phyloP scores from a whole-genome alignment of 92 coral and sea anemone species.

The Siderastrea siderea region DNA sequence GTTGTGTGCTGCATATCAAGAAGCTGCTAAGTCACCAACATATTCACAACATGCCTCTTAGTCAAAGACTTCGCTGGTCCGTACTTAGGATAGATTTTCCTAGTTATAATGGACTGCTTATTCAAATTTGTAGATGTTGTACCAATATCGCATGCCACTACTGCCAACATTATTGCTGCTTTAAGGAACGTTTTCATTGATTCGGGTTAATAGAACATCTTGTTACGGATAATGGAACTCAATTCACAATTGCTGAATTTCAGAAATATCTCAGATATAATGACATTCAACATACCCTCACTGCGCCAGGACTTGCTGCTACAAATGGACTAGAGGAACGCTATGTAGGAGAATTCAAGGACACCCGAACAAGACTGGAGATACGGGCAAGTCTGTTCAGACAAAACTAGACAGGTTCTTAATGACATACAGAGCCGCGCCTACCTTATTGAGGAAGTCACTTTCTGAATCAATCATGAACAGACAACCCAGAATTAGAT shows the following conservation, averaged over 20 bases:
- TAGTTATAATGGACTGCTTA: constrained; percentile 55
- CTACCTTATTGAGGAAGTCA: constrained; percentile 46
- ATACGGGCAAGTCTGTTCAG: constrained; percentile 61
- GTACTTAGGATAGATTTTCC: constrained; percentile 45
- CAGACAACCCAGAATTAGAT: constrained; percentile 59
- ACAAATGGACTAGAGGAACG: constrained; percentile 60
- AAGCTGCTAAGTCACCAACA: too few species aligned
- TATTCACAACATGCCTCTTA: too few species aligned
- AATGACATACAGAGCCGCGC: constrained; percentile 58
- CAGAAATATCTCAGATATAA: constrained; percentile 39
- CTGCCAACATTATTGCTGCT: constrained; percentile 54
- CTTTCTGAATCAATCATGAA: constrained; percentile 54
- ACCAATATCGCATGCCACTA: constrained; percentile 43
- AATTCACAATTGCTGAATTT: constrained; percentile 51
- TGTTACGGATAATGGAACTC: constrained; percentile 55
- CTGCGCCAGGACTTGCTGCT: constrained; percentile 57
- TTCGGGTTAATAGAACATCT: constrained; percentile 65
- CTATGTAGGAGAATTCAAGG: too few species aligned
- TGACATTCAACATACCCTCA: constrained; percentile 38
- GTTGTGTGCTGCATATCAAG: too few species aligned
- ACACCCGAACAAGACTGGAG: too few species aligned
- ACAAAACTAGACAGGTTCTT: constrained; percentile 57
- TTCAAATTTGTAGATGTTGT: constrained; percentile 52
- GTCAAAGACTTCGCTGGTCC: constrained; percentile 69
- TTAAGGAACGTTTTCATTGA: constrained; percentile 29